These are phyloP conservation scores for Agelaius phoeniceus DNA, from an alignment of 2,113 vertebrate species.

Conservation along the genomic window DNA sequence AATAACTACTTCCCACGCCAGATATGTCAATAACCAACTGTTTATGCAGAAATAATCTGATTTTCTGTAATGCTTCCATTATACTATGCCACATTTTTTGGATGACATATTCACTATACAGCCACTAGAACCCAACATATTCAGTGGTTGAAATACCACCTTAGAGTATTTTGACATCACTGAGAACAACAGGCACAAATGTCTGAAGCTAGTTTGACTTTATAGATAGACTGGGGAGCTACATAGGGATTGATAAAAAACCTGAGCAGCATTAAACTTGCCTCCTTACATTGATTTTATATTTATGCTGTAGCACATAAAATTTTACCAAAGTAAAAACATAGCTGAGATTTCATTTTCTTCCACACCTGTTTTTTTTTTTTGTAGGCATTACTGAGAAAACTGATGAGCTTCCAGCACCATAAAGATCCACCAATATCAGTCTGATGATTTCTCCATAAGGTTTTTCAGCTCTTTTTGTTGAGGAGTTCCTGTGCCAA, in stretches of 20 bases:
- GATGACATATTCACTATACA: not conserved
- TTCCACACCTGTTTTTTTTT: not conserved
- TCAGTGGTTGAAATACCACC: not conserved
- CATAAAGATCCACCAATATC: not conserved
- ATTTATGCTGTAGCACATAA: not conserved
- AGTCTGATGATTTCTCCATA: not conserved
- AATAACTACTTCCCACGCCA: not conserved
- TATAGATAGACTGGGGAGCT: not conserved
- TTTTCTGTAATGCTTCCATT: not conserved
- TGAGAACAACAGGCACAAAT: not conserved
- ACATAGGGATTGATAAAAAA: not conserved
- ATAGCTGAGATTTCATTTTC: not conserved
- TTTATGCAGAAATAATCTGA: not conserved
- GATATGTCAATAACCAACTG: not conserved
- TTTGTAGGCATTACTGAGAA: not conserved
- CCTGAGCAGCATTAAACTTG: not conserved
- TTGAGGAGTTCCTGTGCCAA: not conserved
- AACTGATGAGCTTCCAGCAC: not conserved
- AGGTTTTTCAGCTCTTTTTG: not conserved
- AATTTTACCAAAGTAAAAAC: not conserved
- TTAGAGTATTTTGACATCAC: not conserved
- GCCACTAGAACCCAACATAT: not conserved
- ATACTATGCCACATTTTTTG: not conserved
- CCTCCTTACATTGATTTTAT: not conserved
- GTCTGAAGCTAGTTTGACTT: not conserved